A percentile compares a stretch with the other conserved stretches of the same genome.
Conservation (phyloP, 2,888 invertebrate genomes). For the Nudaria mundana region DNA sequence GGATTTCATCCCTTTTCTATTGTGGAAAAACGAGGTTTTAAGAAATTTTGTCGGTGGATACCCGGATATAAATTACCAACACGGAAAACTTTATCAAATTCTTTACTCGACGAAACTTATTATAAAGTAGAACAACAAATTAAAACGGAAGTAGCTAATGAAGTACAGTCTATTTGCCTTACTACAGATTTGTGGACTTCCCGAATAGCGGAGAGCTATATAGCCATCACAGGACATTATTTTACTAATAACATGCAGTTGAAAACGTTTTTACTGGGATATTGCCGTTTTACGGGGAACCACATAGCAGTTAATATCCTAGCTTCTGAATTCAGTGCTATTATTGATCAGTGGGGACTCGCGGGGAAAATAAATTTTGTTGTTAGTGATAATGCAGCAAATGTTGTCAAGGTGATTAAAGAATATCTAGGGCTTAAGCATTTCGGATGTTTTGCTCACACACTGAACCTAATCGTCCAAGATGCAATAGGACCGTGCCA, state of each 20-base stretch:
- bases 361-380: slow-evolving; percentile 3
- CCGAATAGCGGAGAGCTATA: background rate
- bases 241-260: background rate
- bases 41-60: slow-evolving; percentile 26
- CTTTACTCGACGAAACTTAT: background rate
- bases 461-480: slow-evolving; percentile 17
- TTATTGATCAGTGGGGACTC: slow-evolving; percentile 2
- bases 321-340: background rate
- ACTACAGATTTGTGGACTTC: background rate
- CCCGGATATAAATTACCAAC: slow-evolving; percentile 27
- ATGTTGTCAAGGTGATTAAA: slow-evolving; percentile 17
- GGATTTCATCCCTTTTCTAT: slow-evolving; percentile 27
- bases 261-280: slow-evolving; percentile 2
- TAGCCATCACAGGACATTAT: slow-evolving; percentile 8
- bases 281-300: slow-evolving; percentile 2
- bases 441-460: slow-evolving; percentile 24
- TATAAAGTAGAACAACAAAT: background rate
- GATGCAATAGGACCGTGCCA: slow-evolving; percentile 4
- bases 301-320: slow-evolving; percentile 7
- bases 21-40: slow-evolving; percentile 30
- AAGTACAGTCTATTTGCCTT: background rate
- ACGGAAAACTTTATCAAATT: slow-evolving; percentile 15
- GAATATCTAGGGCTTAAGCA: slow-evolving; percentile 14
- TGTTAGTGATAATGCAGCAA: slow-evolving; percentile 16
- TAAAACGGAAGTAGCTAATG: background rate